Conservation (phyloP, 2,888 invertebrate species). For the Lasioglossum lativentre region DNA sequence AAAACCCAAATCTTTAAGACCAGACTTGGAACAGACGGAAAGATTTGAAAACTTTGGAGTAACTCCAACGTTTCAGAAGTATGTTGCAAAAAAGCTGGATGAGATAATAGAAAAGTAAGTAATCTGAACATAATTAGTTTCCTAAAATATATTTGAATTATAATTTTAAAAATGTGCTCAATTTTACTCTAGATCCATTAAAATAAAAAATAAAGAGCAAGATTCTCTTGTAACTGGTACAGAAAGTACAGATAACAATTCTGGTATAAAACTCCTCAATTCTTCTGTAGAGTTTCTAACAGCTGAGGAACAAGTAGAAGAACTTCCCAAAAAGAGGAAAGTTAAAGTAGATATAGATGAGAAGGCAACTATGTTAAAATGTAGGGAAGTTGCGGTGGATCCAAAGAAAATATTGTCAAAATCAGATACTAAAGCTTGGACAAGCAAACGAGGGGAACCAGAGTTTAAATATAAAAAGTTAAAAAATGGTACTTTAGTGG, state of each 20-base stretch:
- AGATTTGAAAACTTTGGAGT: constrained; percentile 74
- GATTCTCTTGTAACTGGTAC: constrained; percentile 18
- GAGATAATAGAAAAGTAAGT: constrained; percentile 75
- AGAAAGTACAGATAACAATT: constrained; percentile 5
- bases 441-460: constrained; percentile 68
- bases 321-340: constrained; percentile 52
- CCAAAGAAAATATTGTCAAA: constrained; percentile 75
- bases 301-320: constrained; percentile 40
- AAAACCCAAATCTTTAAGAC: constrained; percentile 51
- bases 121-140: background rate
- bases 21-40: constrained; percentile 55
- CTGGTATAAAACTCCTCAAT: constrained; percentile 75
- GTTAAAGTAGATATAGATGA: constrained; percentile 40
- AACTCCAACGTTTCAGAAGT: constrained; percentile 72
- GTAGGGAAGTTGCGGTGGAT: constrained; percentile 74
- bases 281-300: constrained; percentile 63
- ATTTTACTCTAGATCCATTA: constrained; percentile 73
- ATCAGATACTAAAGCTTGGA: constrained; percentile 75
- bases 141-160: background rate
- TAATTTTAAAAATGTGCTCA: background rate
- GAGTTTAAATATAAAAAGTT: constrained; percentile 77
- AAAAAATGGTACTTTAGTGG: constrained; percentile 71
- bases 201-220: constrained; percentile 37
- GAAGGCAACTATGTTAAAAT: constrained; percentile 51
- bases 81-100: constrained; percentile 76